Evolutionary conservation across 2,888 invertebrate species (phyloP).

Genomic region (Chaetogeoica ovagalla): DNA sequence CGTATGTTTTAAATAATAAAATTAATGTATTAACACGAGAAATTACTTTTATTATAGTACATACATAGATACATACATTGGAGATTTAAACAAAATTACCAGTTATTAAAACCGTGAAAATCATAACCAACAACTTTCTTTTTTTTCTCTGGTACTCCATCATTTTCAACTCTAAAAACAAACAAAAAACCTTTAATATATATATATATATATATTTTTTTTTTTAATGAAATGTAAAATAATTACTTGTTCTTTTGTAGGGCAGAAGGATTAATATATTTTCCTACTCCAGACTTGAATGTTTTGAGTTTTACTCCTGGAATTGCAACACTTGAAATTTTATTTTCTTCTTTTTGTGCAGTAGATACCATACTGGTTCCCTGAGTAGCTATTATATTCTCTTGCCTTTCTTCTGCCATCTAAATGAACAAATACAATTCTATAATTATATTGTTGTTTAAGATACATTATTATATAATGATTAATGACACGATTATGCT

Average conservation of each 20-base stretch:
- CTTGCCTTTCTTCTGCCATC: slow-evolving; percentile 76
- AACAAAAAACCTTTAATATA: not conserved
- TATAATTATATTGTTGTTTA: no score
- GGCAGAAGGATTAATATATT: slow-evolving; percentile 68
- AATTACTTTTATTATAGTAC: not conserved
- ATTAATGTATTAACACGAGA: not conserved
- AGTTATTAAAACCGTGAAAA: slow-evolving; percentile 69
- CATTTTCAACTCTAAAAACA: slow-evolving; percentile 54
- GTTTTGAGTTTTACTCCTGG: slow-evolving; percentile 65
- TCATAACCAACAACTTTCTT: slow-evolving; percentile 64
- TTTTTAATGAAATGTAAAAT: not conserved
- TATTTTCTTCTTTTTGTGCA: slow-evolving; percentile 55
- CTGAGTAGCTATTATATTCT: slow-evolving; percentile 68
- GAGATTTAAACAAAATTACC: slow-evolving; percentile 61
- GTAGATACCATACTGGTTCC: slow-evolving; percentile 62
- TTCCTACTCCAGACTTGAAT: slow-evolving; percentile 84
- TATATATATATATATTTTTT: no score
- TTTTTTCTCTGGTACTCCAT: slow-evolving; percentile 61
- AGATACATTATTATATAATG: no score
- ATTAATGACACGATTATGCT: not conserved
- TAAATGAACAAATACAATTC: slow-evolving; percentile 58
- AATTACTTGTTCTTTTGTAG: slow-evolving; percentile 43
- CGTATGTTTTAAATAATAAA: not conserved
- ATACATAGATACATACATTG: no score
- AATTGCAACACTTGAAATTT: slow-evolving; percentile 61